These are phyloP conservation scores for Gymnocephalus cernua DNA, from an alignment of 2,113 vertebrate genomes.

Conservation along the genomic window DNA sequence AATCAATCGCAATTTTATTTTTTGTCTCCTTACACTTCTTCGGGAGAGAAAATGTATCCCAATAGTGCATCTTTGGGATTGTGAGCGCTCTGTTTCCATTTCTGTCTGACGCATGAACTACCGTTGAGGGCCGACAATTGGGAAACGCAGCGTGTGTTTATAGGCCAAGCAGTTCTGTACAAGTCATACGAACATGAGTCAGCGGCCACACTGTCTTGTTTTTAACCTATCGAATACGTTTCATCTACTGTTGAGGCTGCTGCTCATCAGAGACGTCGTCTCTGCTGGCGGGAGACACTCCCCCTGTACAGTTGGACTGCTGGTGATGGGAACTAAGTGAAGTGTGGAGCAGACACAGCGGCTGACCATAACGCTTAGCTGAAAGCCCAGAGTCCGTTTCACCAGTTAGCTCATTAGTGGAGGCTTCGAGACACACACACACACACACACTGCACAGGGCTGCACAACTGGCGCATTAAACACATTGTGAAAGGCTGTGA, in stretches of 20 bases:
- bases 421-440: too few relatives aligned
- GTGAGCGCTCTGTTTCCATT: not conserved
- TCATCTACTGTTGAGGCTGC: not conserved
- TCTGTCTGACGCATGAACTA: not conserved
- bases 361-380: not conserved
- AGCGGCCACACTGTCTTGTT: not conserved
- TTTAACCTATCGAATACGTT: not conserved
- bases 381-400: constrained; percentile 8
- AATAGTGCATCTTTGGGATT: not conserved
- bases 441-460: too few relatives aligned
- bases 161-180: not conserved
- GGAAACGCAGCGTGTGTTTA: not conserved
- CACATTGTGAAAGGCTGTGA: too few relatives aligned
- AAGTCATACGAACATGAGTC: not conserved
- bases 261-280: not conserved
- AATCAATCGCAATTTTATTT: too few relatives aligned
- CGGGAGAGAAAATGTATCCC: too few relatives aligned
- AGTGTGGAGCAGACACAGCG: not conserved
- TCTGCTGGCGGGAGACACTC: not conserved
- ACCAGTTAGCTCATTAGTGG: too few relatives aligned
- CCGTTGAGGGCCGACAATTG: not conserved
- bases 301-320: not conserved
- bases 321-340: constrained; percentile 21
- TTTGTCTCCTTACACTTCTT: too few relatives aligned
- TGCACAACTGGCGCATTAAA: too few relatives aligned